Conservation (phyloP, 2,888 invertebrate species). For the Chrysolina oricalcia region DNA sequence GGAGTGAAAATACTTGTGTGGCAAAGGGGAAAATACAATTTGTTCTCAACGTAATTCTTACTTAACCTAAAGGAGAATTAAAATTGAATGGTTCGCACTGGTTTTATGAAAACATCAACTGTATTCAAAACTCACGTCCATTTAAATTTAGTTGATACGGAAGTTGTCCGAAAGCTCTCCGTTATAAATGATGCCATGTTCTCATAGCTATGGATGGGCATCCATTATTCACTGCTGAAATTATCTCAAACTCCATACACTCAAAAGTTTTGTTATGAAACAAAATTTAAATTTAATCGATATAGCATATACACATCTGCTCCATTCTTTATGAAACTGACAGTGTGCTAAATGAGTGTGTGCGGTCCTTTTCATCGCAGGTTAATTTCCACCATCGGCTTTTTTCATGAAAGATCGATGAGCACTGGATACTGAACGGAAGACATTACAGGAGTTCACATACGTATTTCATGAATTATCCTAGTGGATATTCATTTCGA, state of each 20-base stretch:
- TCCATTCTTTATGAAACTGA: conserved; percentile 21
- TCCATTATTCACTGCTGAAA: conserved; percentile 26
- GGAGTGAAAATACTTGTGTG: no score
- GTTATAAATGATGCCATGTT: conserved; percentile 25
- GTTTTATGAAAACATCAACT: background rate
- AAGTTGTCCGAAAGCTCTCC: conserved; percentile 7
- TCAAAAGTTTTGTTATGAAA: conserved; percentile 31
- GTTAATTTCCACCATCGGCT: background rate
- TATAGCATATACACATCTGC: conserved; percentile 27
- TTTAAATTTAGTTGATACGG: conserved; percentile 12
- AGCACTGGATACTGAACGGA: background rate
- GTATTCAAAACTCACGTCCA: conserved; percentile 15
- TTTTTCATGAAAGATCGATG: background rate
- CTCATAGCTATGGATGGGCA: conserved; percentile 12
- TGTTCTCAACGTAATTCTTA: no score
- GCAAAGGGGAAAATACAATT: no score
- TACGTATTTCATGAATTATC: no score
- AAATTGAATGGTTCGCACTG: background rate
- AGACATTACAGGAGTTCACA: no score
- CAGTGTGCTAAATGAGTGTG: conserved; percentile 18
- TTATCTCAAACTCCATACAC: conserved; percentile 25
- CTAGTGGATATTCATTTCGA: no score
- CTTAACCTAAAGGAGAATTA: background rate
- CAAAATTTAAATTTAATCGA: conserved; percentile 31
- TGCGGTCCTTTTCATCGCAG: conserved; percentile 12